Conservation (phyloP, 2,797 vertebrate species). For the Trachops cirrhosus region DNA sequence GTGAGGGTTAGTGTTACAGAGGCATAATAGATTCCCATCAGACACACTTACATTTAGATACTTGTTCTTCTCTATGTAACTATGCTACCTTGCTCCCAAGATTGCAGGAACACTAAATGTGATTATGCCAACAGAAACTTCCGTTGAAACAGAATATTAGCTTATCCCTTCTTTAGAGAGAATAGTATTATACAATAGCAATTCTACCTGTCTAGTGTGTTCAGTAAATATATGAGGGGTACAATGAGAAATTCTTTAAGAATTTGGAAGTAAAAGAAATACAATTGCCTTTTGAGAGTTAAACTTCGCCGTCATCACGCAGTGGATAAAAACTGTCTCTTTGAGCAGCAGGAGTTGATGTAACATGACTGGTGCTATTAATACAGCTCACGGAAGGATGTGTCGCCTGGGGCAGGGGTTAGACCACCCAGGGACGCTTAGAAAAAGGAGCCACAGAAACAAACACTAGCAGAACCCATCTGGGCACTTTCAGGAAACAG, state of each 20-base stretch:
- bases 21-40: background rate
- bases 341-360: background rate
- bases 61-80: background rate
- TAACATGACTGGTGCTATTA: slow-evolving; percentile 27
- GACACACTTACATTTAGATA: background rate
- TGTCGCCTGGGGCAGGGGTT: background rate
- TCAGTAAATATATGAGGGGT: background rate
- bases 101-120: background rate
- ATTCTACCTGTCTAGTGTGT: background rate
- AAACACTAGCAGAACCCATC: background rate
- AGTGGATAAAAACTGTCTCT: slow-evolving; percentile 2
- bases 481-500: slow-evolving; percentile 18
- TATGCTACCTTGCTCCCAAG: background rate
- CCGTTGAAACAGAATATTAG: background rate
- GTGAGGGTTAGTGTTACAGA: background rate
- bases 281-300: slow-evolving; percentile 10
- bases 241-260: background rate
- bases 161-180: background rate
- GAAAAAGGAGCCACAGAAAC: background rate
- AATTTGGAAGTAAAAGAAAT: slow-evolving; percentile 20
- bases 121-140: background rate
- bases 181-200: background rate
- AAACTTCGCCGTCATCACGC: slow-evolving; percentile 8
- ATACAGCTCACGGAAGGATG: slow-evolving; percentile 24
- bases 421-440: background rate